Evolutionary conservation across 1,140 invertebrate genomes (phyloP).

Genomic region (Bacillus rossius): DNA sequence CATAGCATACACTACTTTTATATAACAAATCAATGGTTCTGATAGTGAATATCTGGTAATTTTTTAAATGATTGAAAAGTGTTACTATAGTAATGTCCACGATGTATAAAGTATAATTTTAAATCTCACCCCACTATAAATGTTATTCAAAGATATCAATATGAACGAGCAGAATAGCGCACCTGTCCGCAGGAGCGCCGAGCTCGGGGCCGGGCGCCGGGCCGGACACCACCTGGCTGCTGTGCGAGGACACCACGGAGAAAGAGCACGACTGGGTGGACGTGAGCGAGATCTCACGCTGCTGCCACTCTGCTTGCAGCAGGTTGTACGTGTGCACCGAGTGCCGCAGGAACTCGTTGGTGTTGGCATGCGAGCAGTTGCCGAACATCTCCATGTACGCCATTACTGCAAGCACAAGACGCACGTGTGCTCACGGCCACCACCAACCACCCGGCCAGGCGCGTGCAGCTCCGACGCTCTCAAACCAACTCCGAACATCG

Average conservation of each 20-base stretch:
- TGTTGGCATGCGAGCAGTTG: slow-evolving; percentile 63
- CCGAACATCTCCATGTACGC: slow-evolving; percentile 95
- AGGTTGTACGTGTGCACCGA: slow-evolving; percentile 77
- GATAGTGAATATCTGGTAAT: no score
- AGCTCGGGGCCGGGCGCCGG: not conserved
- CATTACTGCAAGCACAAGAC: slow-evolving; percentile 64
- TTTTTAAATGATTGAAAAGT: no score
- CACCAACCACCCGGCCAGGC: no score
- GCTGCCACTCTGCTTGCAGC: slow-evolving; percentile 58
- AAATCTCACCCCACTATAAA: no score
- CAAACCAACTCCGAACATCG: no score
- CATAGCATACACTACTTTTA: no score
- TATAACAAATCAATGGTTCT: no score
- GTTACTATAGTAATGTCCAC: no score
- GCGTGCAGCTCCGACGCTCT: no score
- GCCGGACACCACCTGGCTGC: not conserved
- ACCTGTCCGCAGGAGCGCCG: not conserved
- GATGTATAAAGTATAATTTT: no score
- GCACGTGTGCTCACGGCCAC: not conserved
- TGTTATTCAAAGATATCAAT: no score
- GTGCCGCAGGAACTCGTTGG: slow-evolving; percentile 70
- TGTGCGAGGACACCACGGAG: slow-evolving; percentile 26
- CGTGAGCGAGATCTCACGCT: slow-evolving; percentile 51
- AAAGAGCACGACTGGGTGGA: slow-evolving; percentile 53
- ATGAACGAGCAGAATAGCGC: no score